Evolutionary conservation across 64 coral and sea anemone genomes (phyloP).

Genomic region (Exaiptasia diaphana): DNA sequence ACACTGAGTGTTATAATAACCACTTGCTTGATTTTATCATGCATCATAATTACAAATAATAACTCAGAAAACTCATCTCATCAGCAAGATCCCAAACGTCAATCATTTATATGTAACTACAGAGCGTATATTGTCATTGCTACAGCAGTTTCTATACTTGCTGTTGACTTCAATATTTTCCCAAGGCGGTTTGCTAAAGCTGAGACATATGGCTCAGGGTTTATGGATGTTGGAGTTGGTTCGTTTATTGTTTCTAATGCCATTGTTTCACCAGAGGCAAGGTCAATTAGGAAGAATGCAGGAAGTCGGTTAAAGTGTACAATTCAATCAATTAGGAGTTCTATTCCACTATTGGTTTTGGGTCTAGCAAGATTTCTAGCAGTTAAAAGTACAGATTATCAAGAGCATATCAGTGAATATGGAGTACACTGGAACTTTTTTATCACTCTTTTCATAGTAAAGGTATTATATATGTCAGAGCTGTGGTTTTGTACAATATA

Average conservation of each 20-base stretch:
- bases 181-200: conserved; percentile 93
- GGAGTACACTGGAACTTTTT: conserved; percentile 99
- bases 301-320: conserved; percentile 4
- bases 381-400: conserved; percentile 91
- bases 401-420: conserved; percentile 92
- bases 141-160: conserved; percentile 84
- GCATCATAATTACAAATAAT: too few species aligned
- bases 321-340: conserved; percentile 48
- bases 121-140: conserved; percentile 88
- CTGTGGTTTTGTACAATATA: neutral
- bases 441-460: conserved; percentile 72
- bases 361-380: conserved; percentile 57
- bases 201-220: conserved; percentile 86
- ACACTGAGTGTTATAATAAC: too few species aligned
- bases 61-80: too few species aligned
- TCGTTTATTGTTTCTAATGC: conserved; percentile 94
- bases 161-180: conserved; percentile 87
- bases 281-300: neutral
- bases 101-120: conserved; percentile 67
- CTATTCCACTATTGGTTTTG: conserved; percentile 62
- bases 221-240: conserved; percentile 97
- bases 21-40: too few species aligned
- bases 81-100: too few species aligned
- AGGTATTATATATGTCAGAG: conserved; percentile 34
- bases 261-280: conserved; percentile 85